Percentiles rank a stretch among this genome's conserved stretches.
Evolutionary conservation across 1,140 invertebrate species (phyloP).

Genomic region (Ridgeia piscesae): DNA sequence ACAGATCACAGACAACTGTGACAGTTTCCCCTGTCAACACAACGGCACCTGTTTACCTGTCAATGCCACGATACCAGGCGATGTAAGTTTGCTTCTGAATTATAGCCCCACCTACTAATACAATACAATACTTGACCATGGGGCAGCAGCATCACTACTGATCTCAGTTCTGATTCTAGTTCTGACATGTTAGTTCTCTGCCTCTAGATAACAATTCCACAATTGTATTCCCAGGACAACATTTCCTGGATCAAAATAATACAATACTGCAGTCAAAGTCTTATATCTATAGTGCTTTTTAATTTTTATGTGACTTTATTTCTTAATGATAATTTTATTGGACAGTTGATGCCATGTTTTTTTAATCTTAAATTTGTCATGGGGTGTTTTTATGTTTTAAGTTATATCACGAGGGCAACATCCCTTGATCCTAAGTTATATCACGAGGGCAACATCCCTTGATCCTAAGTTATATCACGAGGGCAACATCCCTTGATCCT

Average conservation of each 20-base stretch:
- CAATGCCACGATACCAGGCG: background rate
- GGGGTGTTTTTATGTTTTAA: no score
- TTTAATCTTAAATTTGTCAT: no score
- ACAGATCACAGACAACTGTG: slow-evolving; percentile 13
- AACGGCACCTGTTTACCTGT: slow-evolving; percentile 13
- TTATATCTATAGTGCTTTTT: background rate
- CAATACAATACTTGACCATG: background rate
- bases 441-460: no score
- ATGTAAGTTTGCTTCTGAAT: background rate
- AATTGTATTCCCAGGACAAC: background rate
- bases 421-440: no score
- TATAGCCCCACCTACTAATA: background rate
- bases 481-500: no score
- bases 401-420: no score
- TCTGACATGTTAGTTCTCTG: background rate
- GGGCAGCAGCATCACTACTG: background rate
- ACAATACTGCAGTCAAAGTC: background rate
- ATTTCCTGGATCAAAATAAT: background rate
- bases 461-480: no score
- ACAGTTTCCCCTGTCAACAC: background rate
- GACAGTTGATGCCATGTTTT: no score
- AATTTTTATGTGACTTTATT: no score
- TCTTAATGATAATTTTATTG: no score
- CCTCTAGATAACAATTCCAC: background rate
- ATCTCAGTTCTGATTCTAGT: background rate